Evolutionary conservation across 2,888 invertebrate genomes (phyloP).

Genomic region (Cantharis rufa): DNA sequence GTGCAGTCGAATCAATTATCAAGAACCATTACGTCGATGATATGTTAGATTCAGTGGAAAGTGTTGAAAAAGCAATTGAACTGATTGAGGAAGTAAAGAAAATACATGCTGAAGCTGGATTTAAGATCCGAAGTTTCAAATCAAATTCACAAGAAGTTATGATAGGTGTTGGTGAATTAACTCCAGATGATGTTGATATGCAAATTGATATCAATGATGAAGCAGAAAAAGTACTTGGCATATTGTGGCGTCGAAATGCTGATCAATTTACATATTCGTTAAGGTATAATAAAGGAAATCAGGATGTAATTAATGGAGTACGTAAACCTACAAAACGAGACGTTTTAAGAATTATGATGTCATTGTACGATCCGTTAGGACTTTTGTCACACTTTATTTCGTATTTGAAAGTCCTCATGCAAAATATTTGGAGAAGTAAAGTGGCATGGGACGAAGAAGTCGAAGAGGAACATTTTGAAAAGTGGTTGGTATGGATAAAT

Average conservation of each 20-base stretch:
- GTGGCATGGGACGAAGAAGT: slow-evolving; percentile 10
- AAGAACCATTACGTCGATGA: neutral
- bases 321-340: neutral
- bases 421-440: slow-evolving; percentile 9
- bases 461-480: neutral
- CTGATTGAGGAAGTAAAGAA: neutral
- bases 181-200: too few species aligned
- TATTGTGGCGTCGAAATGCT: neutral
- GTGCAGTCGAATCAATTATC: neutral
- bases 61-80: neutral
- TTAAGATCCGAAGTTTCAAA: neutral
- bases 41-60: neutral
- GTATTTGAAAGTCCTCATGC: slow-evolving; percentile 9
- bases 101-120: neutral
- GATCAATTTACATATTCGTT: neutral
- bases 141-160: neutral
- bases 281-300: neutral
- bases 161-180: neutral
- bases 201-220: too few species aligned
- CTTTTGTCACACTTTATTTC: neutral
- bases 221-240: neutral
- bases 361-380: slow-evolving; percentile 14
- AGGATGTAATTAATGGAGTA: neutral
- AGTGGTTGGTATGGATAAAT: slow-evolving; percentile 6
- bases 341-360: slow-evolving; percentile 11